Conservation (phyloP, 2,797 vertebrate species). For the Spinus olivaceus region DNA sequence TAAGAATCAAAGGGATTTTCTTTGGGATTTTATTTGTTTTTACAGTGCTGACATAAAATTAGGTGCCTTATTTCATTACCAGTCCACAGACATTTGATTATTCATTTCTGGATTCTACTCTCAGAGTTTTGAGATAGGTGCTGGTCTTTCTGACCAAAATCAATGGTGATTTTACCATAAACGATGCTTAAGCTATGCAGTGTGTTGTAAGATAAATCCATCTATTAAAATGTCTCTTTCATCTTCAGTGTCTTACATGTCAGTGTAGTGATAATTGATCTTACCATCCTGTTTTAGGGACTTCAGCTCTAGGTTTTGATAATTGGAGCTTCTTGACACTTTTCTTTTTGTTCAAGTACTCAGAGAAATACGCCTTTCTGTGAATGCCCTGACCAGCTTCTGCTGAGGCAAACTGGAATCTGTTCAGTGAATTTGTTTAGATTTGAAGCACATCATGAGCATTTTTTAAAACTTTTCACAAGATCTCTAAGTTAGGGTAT, state of each 20-base stretch:
- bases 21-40: neutral
- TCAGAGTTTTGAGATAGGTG: neutral
- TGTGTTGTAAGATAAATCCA: neutral
- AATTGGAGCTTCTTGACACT: neutral
- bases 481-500: neutral
- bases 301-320: neutral
- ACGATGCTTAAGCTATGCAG: neutral
- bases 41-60: neutral
- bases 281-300: neutral
- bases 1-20: neutral
- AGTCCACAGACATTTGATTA: neutral
- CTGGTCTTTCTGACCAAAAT: neutral
- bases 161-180: neutral
- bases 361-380: neutral
- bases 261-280: neutral
- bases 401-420: neutral
- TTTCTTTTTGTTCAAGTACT: neutral
- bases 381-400: neutral
- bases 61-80: neutral
- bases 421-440: neutral
- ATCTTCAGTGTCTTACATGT: neutral
- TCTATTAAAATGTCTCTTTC: neutral
- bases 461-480: neutral
- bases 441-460: neutral
- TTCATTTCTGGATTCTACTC: fast-evolving